phyloP scores from a whole-genome alignment of 2,797 vertebrate species.

The Pempheris klunzingeri region DNA sequence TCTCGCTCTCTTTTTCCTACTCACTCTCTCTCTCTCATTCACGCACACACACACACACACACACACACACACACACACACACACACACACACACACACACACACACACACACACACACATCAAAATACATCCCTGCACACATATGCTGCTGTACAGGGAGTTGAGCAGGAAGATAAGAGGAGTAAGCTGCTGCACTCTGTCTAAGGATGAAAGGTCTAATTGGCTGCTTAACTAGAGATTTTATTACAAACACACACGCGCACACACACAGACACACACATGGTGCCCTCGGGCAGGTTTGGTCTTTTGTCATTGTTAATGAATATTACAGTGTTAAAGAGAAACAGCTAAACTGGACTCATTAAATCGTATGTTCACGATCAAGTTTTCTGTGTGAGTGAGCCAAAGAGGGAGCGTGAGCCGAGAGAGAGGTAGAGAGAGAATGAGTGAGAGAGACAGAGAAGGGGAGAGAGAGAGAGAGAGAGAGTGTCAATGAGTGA shows the following conservation, averaged over 20 bases:
- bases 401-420: conserved; percentile 1
- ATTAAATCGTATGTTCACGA: conserved; percentile 56
- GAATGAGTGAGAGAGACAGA: neutral
- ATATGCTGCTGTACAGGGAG: conserved; percentile 25
- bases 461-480: neutral
- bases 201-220: conserved; percentile 63
- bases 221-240: conserved; percentile 65
- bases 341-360: conserved; percentile 64
- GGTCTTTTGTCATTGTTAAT: conserved; percentile 67
- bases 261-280: conserved; percentile 25
- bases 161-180: conserved; percentile 33
- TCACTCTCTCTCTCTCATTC: neutral
- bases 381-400: conserved; percentile 37
- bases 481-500: neutral
- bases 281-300: conserved; percentile 39
- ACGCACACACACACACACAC: too few relatives aligned
- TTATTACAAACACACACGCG: conserved; percentile 39
- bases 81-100: neutral
- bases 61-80: neutral
- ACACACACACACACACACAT: neutral
- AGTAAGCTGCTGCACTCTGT: conserved; percentile 47
- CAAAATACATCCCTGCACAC: neutral
- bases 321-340: conserved; percentile 65
- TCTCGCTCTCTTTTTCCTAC: neutral
- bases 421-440: neutral